Conservation (phyloP, 2,113 vertebrate species). For the Mionectes macconnelli region DNA sequence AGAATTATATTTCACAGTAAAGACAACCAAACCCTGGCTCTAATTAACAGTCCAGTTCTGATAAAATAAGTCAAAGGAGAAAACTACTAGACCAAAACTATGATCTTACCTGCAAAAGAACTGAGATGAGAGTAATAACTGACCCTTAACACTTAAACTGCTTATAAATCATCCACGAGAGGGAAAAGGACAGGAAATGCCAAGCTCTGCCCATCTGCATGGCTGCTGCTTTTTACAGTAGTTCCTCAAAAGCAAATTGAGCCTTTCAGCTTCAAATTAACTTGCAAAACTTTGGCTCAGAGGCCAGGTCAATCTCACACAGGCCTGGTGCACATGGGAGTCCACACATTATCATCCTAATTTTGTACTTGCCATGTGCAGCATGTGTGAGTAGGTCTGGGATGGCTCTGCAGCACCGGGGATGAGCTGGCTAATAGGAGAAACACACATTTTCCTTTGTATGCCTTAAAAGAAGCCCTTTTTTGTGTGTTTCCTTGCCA, state of each 20-base stretch:
- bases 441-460: background rate
- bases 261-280: background rate
- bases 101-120: constrained; percentile 52
- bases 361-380: background rate
- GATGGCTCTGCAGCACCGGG: background rate
- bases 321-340: fast-evolving
- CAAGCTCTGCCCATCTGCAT: background rate
- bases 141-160: background rate
- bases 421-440: background rate
- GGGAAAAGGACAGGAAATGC: background rate
- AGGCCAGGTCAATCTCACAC: background rate
- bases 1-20: constrained; percentile 71
- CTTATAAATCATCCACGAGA: background rate
- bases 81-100: constrained; percentile 47
- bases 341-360: background rate
- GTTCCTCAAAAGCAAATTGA: background rate
- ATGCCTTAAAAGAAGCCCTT: background rate
- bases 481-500: background rate
- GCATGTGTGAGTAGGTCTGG: background rate
- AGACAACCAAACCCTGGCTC: constrained; percentile 59
- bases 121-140: constrained; percentile 4
- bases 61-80: constrained; percentile 65
- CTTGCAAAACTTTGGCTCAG: background rate
- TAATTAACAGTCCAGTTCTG: constrained; percentile 67
- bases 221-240: background rate